Percentiles rank a stretch among this genome's conserved stretches.
phyloP scores from a whole-genome alignment of 2,797 vertebrate species.

The Sebastes cheni region DNA sequence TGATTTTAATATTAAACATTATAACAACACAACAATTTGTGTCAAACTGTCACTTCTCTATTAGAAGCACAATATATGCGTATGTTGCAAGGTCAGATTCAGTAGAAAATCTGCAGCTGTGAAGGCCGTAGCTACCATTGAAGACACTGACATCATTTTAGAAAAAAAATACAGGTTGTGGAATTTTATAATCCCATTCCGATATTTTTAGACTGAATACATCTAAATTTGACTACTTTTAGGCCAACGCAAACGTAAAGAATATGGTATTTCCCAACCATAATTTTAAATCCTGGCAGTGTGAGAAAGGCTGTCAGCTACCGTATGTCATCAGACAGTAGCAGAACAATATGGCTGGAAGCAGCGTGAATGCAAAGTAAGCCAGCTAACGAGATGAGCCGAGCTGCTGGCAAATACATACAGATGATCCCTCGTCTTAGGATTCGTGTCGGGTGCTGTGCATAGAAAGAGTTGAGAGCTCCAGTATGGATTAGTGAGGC shows the following conservation, averaged over 20 bases:
- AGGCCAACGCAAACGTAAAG: background rate
- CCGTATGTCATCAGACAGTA: conserved; percentile 38
- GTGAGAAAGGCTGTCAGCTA: conserved; percentile 5
- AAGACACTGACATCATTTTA: background rate
- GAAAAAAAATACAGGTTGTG: background rate
- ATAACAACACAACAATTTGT: no score
- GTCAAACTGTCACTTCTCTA: no score
- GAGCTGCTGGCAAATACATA: conserved; percentile 58
- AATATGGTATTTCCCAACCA: background rate
- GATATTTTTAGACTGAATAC: background rate
- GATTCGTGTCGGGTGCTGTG: conserved; percentile 49
- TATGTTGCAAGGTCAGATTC: background rate
- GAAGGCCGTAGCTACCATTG: background rate
- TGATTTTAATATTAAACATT: background rate
- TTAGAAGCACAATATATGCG: no score
- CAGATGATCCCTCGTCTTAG: conserved; percentile 66
- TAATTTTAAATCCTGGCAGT: background rate
- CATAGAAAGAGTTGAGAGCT: conserved; percentile 57
- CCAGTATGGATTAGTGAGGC: conserved; percentile 66
- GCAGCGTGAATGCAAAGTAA: conserved; percentile 52
- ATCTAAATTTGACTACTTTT: background rate
- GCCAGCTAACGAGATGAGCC: conserved; percentile 67
- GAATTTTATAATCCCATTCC: background rate
- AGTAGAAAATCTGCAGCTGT: background rate
- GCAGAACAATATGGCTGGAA: conserved; percentile 43